Evolutionary conservation across 2,888 invertebrate genomes (phyloP).

Genomic region (Coecobrya sp.): DNA sequence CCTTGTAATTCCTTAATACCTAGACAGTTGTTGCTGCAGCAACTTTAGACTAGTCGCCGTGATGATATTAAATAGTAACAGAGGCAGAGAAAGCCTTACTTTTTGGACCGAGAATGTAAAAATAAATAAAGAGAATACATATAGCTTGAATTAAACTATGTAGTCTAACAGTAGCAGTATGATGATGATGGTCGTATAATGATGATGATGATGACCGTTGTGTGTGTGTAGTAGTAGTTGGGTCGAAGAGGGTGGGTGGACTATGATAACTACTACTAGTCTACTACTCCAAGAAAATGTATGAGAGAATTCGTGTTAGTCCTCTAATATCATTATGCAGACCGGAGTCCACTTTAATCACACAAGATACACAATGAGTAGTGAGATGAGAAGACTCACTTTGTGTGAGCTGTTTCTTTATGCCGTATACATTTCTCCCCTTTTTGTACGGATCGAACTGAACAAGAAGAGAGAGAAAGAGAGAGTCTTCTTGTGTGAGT

Average conservation of each 20-base stretch:
- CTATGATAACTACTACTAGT: not conserved
- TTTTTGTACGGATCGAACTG: no score
- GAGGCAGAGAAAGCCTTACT: not conserved
- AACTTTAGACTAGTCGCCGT: no score
- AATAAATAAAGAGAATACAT: not conserved
- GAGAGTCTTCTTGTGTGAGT: no score
- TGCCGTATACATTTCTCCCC: no score
- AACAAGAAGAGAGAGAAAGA: no score
- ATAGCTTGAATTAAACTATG: no score
- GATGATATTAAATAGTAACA: no score
- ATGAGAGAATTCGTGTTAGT: not conserved
- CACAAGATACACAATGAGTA: not conserved
- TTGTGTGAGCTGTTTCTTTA: not conserved
- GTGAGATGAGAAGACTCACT: not conserved
- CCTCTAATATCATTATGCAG: conserved; percentile 11
- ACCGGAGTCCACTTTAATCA: conserved; percentile 22
- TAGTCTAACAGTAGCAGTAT: not conserved
- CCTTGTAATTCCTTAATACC: not conserved
- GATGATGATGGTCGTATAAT: not conserved
- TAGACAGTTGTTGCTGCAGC: not conserved
- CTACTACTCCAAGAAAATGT: conserved; percentile 1
- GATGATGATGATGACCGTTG: not conserved
- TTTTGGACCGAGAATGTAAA: not conserved
- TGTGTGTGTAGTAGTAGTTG: not conserved
- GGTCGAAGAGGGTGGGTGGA: not conserved